These are phyloP conservation scores for Drosophila pseudoananassae DNA, from an alignment of 1,140 invertebrate species.

Conservation along the genomic window DNA sequence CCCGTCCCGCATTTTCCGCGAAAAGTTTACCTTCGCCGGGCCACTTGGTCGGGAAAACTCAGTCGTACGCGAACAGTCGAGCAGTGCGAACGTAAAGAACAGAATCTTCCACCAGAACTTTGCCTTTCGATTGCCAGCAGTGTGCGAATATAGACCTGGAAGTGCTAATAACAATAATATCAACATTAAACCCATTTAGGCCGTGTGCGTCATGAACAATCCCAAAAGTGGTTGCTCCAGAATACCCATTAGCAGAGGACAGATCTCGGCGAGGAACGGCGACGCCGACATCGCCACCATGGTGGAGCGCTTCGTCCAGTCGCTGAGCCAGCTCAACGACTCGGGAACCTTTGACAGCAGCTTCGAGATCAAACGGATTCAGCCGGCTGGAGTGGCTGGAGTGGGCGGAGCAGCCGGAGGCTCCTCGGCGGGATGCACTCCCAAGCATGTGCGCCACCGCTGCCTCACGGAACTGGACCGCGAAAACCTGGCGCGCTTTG, in stretches of 20 bases:
- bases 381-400: conserved; percentile 30
- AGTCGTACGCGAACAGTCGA: conserved; percentile 61
- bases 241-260: conserved; percentile 16
- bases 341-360: conserved; percentile 80
- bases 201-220: conserved; percentile 64
- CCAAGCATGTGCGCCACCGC: conserved; percentile 47
- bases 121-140: conserved; percentile 55
- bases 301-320: conserved; percentile 77
- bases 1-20: conserved; percentile 4
- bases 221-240: conserved; percentile 15
- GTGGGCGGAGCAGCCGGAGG: background rate
- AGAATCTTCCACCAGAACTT: conserved; percentile 35
- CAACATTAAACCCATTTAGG: conserved; percentile 34
- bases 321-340: conserved; percentile 75
- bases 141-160: background rate
- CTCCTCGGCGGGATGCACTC: conserved; percentile 19
- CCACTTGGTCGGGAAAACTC: conserved; percentile 59
- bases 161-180: conserved; percentile 16
- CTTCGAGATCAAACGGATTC: conserved; percentile 77
- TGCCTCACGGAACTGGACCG: conserved; percentile 78
- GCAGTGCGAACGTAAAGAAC: conserved; percentile 44
- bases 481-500: conserved; percentile 67
- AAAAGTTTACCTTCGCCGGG: conserved; percentile 66
- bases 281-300: conserved; percentile 55
- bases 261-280: conserved; percentile 5